A percentile compares a stretch with the other conserved stretches of the same genome.
These are phyloP conservation scores for Zalophus californianus DNA, from an alignment of 2,797 vertebrate species.

Conservation along the genomic window DNA sequence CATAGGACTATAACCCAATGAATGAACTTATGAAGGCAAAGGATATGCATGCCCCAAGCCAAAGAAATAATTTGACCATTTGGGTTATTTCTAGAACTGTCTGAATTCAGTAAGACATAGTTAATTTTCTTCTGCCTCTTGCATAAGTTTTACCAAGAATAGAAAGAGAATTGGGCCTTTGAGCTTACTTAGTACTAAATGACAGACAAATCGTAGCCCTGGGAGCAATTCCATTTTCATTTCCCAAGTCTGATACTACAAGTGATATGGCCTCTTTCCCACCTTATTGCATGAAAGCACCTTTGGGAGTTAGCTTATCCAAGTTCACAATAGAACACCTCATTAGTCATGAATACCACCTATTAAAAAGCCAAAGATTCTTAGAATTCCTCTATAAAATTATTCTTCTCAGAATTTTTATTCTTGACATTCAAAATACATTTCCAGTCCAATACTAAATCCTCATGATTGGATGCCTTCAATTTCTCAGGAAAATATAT, in stretches of 20 bases:
- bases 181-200: conserved; percentile 57
- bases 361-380: conserved; percentile 6
- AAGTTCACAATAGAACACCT: conserved; percentile 47
- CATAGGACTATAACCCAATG: not conserved
- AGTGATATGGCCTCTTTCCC: not conserved
- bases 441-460: not conserved
- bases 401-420: conserved; percentile 33
- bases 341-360: conserved; percentile 62
- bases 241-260: conserved; percentile 43
- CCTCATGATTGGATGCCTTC: not conserved
- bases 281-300: not conserved
- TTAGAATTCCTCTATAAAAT: conserved; percentile 54
- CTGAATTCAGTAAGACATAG: conserved; percentile 5
- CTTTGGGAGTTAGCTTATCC: conserved; percentile 14
- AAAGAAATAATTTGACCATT: not conserved
- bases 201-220: conserved; percentile 55
- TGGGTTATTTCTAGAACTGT: not conserved
- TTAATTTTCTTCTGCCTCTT: conserved; percentile 45
- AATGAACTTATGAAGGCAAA: not conserved
- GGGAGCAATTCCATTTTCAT: conserved; percentile 39
- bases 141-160: not conserved
- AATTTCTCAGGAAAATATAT: not conserved
- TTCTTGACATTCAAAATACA: conserved; percentile 39
- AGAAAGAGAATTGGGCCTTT: conserved; percentile 27
- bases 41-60: not conserved